Percentiles rank a stretch among this genome's conserved stretches.
Conservation (phyloP, 2,888 invertebrate genomes). For the Andrena hattorfiana region DNA sequence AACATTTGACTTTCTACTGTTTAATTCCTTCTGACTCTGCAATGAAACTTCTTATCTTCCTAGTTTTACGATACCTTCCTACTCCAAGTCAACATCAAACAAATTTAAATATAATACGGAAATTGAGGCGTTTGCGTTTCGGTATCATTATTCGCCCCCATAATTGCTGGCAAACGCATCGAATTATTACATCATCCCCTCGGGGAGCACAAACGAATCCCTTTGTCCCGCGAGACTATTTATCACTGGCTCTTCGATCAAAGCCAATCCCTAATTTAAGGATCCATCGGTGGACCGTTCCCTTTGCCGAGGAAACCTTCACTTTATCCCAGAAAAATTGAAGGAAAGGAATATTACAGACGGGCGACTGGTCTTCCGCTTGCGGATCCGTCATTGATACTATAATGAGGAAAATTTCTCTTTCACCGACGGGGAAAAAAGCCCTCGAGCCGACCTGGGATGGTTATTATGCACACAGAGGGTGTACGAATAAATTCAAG, state of each 20-base stretch:
- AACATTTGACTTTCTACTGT: too few relatives aligned
- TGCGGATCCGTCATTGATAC: constrained; percentile 50
- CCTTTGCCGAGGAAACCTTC: constrained; percentile 5
- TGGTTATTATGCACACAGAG: constrained; percentile 47
- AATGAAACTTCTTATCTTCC: too few relatives aligned
- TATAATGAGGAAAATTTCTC: constrained; percentile 54
- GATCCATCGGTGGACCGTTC: constrained; percentile 7
- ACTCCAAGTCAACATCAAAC: too few relatives aligned
- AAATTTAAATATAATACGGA: neutral
- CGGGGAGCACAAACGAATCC: neutral
- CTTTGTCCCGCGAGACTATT: neutral
- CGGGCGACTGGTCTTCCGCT: constrained; percentile 16
- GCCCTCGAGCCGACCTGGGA: constrained; percentile 35
- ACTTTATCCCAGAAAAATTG: constrained; percentile 28
- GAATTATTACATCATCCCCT: constrained; percentile 15
- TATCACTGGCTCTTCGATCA: constrained; percentile 19
- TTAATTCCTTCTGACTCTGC: too few relatives aligned
- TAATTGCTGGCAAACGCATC: constrained; percentile 1
- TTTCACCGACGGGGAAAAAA: constrained; percentile 38
- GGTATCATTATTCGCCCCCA: neutral
- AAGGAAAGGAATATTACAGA: constrained; percentile 10
- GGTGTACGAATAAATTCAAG: constrained; percentile 62
- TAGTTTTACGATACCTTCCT: too few relatives aligned
- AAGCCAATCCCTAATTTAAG: constrained; percentile 1
- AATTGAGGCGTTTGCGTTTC: neutral